Base-by-base conservation (phyloP, 2,113 vertebrate species). In the Oreochromis aureus region DNA sequence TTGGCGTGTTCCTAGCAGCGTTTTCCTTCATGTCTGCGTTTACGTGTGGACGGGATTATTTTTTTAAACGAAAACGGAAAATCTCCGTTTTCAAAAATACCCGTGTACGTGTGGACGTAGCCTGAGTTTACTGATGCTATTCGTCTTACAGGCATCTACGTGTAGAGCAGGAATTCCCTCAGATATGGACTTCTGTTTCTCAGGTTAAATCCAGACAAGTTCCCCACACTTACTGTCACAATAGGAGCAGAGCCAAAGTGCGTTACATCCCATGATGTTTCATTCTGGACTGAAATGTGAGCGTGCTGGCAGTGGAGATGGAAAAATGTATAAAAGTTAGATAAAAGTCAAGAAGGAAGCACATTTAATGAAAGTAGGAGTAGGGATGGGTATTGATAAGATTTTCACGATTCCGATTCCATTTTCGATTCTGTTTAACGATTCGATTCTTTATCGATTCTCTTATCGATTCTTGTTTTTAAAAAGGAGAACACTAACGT, bases 151-250 rank as follows among this genome's bases (percentile, higher is more conserved):
- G 66, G 22, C 39, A 39, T 69, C 11, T 41, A 19, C 3, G 1
- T 11, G 19, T 69, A 41, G 7, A 41, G 36, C 34, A 39, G 63
- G 63, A 0, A 41, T 69, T 69, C 63, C 7, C 36, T 15, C 69
- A 24, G 13, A 73, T 27, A 46, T 44, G 39, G 41, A 46, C 69
- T 27, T 6, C 13, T 46, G 2, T 73, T 44, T 71, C 3, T 61
- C 27, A 32, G 58, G 15, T 34, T 10, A 34, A 61, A 32, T 61
- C n/a, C 66, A 24, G 66, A 41, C 66, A 44, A 44, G 13, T 22
- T 71, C 13, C 66, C 39, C 22, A 36, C 61, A 0, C 10, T 66
- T 32, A 12, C 61, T 0, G 10, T 12, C 61, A 1, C 6, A 36
- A 66, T 36, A 66, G 18, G 32, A 66, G 32, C 61, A 36, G 32